Evolutionary conservation across 2,113 vertebrate species (phyloP), one percentile per base, ranked within the genome.

Genomic region (Aramus guarauna): DNA sequence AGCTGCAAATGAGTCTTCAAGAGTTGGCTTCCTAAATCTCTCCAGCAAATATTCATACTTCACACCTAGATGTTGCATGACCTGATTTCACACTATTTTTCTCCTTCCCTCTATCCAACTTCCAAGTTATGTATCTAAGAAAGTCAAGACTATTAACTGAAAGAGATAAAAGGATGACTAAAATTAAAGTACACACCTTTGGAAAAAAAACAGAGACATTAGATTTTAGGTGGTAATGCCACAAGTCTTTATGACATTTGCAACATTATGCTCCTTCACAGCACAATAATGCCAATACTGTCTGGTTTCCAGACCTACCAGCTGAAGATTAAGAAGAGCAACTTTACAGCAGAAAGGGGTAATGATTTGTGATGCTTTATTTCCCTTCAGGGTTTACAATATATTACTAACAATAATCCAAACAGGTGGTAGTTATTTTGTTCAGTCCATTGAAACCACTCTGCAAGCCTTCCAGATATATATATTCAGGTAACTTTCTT

Each of bases 401-500:
- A n/a, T 50, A 64, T 81, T 75, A 26, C 63, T 52, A 84, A 75
- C 30, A 82, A 85, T 37, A 84, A 89, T n/a, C 55, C 48, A 76
- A 92, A 85, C 56, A 90, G 56, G 83, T 87, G 60, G 47, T 16
- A 72, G 74, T 50, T 89, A 50, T 43, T 94, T 94, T 47, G 48
- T 48, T 78, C 76, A 81, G 41, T 43, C 18, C 68, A 73, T 6
- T 75, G 36, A 83, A 92, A 91, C 7, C 48, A 79, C 32, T 56
- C 60, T 37, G 59, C 60, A 67, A 88, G 50, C 32, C 82, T 90
- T 73, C 47, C 74, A 55, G 41, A 26, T 43, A 87, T 5, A 87
- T 5, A 11, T n/a, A 73, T 63, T 71, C 39, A 52, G 52, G 37
- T 48, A 74, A 72, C 29, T 3, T 88, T 80, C 72, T 72, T 75